phyloP scores from a whole-genome alignment of 2,888 invertebrate genomes.

The Oxyscelio sp. region DNA sequence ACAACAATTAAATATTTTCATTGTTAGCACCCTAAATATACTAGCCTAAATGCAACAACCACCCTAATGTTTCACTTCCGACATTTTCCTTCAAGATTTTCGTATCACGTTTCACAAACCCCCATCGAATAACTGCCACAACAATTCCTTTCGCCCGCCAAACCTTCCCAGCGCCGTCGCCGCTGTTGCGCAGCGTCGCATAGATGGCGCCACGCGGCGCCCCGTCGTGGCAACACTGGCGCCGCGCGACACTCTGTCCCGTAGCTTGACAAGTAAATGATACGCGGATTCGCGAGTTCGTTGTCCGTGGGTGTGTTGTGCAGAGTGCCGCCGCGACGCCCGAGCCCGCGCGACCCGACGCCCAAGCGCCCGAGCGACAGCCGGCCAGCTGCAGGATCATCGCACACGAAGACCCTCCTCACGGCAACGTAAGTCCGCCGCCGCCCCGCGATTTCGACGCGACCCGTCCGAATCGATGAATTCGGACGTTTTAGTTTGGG shows the following conservation, averaged over 20 bases:
- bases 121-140: too few species aligned
- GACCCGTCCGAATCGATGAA: conserved; percentile 71
- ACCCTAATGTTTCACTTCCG: too few species aligned
- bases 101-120: too few species aligned
- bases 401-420: conserved; percentile 2
- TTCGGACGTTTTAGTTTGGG: conserved; percentile 62
- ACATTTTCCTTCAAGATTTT: too few species aligned
- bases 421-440: conserved; percentile 36
- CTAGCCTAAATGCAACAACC: too few species aligned
- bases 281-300: conserved; percentile 48
- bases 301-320: conserved; percentile 59
- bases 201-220: too few species aligned
- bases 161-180: too few species aligned
- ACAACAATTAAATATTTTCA: too few species aligned
- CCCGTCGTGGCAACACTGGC: conserved; percentile 25
- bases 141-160: too few species aligned
- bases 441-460: conserved; percentile 3
- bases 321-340: conserved; percentile 26
- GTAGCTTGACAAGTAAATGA: conserved; percentile 49
- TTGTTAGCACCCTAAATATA: too few species aligned
- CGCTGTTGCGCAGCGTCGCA: too few species aligned
- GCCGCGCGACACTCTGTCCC: conserved; percentile 29
- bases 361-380: conserved; percentile 13
- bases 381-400: conserved; percentile 15
- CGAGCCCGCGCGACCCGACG: conserved; percentile 15